Base-by-base conservation (phyloP, 35 echinoderm and acorn worm species). In the Acanthaster planci region DNA sequence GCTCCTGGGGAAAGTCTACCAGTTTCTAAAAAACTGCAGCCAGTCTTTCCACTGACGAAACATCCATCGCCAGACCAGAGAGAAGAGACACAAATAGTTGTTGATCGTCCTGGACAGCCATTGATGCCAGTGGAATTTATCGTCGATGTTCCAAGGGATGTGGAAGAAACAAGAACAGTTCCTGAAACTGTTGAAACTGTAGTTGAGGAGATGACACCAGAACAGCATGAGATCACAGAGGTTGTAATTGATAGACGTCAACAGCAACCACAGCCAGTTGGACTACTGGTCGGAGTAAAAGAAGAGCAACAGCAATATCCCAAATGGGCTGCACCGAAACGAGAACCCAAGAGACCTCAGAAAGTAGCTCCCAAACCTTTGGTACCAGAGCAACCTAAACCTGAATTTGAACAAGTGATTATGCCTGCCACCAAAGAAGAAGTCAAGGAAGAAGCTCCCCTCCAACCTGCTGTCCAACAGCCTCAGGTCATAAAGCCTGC, bases 241-340 rank as follows among this genome's bases (percentile, higher is more conserved):
- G 93, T 96, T 19, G 34, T 85, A 12, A 91, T 96, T 67, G 89
- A 92, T 79, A 83, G 58, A 59, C 85, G 80, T 30, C 37, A 42
- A 51, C 80, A 88, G 68, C 85, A 85, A 42, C 57, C 91, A 64
- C 89, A 90, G 38, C 67, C 85, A 37, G 72, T 91, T 37, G 93
- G 91, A 57, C 37, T 88, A 29, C 54, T 78, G 37, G 54, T 88
- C 8, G 77, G 80, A 75, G 89, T 94, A 6, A 84, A 47, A 57
- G 64, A 72, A 72, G 64, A 72, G 34, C 26, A 10, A 26, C n/a
- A n/a, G n/a, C n/a, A n/a, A n/a, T n/a, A n/a, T n/a, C n/a, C n/a
- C n/a, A n/a, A n/a, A n/a, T n/a, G n/a, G n/a, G n/a, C n/a, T n/a
- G n/a, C n/a, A n/a, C 64, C 8, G 9, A 72, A 36, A 72, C 34